phyloP scores from a whole-genome alignment of 64 coral and sea anemone species.

The Catalaphyllia jardinei region DNA sequence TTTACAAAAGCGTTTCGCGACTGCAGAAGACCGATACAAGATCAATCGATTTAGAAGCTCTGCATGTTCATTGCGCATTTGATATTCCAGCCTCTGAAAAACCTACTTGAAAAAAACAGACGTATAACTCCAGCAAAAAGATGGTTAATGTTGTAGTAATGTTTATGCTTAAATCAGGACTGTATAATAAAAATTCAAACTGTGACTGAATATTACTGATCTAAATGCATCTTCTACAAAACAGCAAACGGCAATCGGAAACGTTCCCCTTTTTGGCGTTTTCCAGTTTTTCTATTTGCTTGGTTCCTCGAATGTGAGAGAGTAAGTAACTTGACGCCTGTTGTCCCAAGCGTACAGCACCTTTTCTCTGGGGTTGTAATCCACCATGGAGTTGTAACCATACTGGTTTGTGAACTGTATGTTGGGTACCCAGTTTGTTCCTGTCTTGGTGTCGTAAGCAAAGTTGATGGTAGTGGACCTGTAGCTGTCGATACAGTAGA shows the following conservation, averaged over 20 bases:
- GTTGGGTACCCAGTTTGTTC: constrained; percentile 50
- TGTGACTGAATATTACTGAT: too few relatives aligned
- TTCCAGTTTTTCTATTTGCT: too few relatives aligned
- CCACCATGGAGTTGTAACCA: constrained; percentile 48
- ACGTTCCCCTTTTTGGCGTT: background rate
- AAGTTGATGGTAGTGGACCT: constrained; percentile 44
- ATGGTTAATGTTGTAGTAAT: too few relatives aligned
- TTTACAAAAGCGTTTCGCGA: too few relatives aligned
- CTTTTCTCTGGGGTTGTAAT: constrained; percentile 39
- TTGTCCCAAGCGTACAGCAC: constrained; percentile 48
- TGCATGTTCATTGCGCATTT: too few relatives aligned
- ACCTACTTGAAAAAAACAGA: too few relatives aligned
- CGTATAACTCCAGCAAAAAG: too few relatives aligned
- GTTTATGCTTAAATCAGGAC: too few relatives aligned
- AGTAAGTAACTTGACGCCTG: constrained; percentile 31
- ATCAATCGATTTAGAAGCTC: too few relatives aligned
- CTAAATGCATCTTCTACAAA: background rate
- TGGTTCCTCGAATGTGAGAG: constrained; percentile 12
- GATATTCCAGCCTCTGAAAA: too few relatives aligned
- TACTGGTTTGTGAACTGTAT: constrained; percentile 50
- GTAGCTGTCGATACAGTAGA: constrained; percentile 33
- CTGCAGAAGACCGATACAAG: too few relatives aligned
- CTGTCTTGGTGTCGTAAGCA: constrained; percentile 60
- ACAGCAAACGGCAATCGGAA: background rate
- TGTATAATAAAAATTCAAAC: too few relatives aligned